phyloP scores from a whole-genome alignment of 2,797 vertebrate genomes.

The Cygnus olor region DNA sequence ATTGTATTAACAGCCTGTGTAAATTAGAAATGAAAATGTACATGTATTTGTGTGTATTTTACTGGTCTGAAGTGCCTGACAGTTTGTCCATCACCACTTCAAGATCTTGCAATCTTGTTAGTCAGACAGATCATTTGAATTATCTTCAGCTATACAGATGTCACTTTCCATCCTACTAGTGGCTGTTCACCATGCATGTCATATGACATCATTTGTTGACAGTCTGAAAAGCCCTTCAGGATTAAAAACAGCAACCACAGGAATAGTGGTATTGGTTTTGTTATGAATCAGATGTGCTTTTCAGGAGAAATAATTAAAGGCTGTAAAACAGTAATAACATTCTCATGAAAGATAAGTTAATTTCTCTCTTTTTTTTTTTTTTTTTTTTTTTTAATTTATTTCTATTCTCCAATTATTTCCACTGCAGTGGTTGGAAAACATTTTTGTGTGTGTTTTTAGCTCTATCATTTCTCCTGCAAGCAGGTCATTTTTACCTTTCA shows the following conservation, averaged over 20 bases:
- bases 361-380: background rate
- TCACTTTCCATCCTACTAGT: background rate
- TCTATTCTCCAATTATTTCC: background rate
- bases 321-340: rapidly evolving
- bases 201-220: background rate
- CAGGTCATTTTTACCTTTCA: background rate
- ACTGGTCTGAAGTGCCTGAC: background rate
- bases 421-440: background rate
- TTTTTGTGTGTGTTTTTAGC: background rate
- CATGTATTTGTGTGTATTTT: background rate
- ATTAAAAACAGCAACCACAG: background rate
- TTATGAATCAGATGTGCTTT: background rate
- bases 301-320: background rate
- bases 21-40: background rate
- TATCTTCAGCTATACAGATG: background rate
- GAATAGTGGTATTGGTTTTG: background rate
- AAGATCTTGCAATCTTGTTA: background rate
- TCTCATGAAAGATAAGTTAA: rapidly evolving
- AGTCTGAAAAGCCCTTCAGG: background rate
- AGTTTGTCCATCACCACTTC: background rate
- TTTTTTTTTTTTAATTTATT: background rate
- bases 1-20: background rate
- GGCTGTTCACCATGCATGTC: rapidly evolving
- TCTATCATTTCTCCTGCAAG: background rate
- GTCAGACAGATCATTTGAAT: background rate